These are phyloP conservation scores for Pleuronectes platessa DNA, from an alignment of 2,113 vertebrate genomes.

Conservation along the genomic window DNA sequence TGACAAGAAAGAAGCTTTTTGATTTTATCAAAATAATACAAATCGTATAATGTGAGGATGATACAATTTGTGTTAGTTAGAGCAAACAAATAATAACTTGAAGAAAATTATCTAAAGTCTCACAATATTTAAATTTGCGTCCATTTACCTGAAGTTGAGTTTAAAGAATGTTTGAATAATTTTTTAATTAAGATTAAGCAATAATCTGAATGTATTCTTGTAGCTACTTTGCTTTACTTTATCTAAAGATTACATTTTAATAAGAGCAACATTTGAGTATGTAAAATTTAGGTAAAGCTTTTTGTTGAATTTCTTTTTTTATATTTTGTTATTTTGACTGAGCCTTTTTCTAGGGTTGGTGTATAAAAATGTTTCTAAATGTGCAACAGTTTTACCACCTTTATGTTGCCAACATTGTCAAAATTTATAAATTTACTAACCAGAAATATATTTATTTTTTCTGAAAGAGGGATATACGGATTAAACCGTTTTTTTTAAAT, in stretches of 20 bases:
- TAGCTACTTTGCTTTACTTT: neutral
- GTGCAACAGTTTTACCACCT: neutral
- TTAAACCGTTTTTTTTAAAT: neutral
- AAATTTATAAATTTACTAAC: neutral
- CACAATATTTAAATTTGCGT: neutral
- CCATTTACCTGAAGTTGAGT: neutral
- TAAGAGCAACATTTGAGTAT: neutral
- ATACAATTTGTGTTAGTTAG: neutral
- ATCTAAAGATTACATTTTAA: neutral
- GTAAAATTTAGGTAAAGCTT: neutral
- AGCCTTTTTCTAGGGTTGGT: neutral
- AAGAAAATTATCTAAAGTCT: neutral
- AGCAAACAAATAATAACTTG: neutral
- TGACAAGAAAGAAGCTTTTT: neutral
- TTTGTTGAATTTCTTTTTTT: slow-evolving; percentile 2
- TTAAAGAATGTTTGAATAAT: neutral
- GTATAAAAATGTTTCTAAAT: slow-evolving; percentile 13
- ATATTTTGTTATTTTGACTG: neutral
- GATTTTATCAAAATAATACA: neutral
- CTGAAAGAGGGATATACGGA: neutral
- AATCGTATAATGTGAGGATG: neutral
- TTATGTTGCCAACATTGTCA: neutral
- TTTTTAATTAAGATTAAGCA: neutral
- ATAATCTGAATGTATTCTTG: neutral
- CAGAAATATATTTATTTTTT: neutral